Evolutionary conservation across 1,140 invertebrate genomes (phyloP).

Genomic region (Drosophila carrolli): DNA sequence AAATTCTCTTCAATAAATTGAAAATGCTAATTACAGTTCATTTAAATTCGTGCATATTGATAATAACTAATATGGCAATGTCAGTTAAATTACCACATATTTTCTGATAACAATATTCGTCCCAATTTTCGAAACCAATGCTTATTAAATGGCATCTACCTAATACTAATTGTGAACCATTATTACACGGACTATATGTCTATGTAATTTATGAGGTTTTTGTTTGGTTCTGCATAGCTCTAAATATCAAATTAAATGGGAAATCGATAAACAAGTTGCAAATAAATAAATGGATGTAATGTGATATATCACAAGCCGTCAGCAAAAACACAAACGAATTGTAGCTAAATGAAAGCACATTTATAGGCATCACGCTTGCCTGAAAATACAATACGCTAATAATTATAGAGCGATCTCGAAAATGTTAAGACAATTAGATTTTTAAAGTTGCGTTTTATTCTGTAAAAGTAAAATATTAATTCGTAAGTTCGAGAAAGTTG

Average conservation of each 20-base stretch:
- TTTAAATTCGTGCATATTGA: background rate
- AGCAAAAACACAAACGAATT: constrained; percentile 16
- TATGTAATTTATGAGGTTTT: constrained; percentile 48
- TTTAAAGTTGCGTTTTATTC: no score
- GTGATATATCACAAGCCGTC: constrained; percentile 17
- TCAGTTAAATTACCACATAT: constrained; percentile 18
- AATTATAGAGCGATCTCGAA: no score
- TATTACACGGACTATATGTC: constrained; percentile 20
- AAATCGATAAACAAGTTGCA: constrained; percentile 47
- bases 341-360: background rate
- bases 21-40: constrained; percentile 22
- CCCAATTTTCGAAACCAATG: background rate
- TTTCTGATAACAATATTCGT: constrained; percentile 7
- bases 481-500: no score
- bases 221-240: constrained; percentile 6
- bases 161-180: constrained; percentile 44
- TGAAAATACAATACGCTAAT: background rate
- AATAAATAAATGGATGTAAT: constrained; percentile 28
- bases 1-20: constrained; percentile 1
- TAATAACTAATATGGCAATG: background rate
- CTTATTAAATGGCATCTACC: background rate
- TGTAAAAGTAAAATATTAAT: no score
- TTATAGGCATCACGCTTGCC: background rate
- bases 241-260: constrained; percentile 64
- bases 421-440: no score